Conservation (phyloP, 2,113 vertebrate species). For the Microtus ochrogaster region DNA sequence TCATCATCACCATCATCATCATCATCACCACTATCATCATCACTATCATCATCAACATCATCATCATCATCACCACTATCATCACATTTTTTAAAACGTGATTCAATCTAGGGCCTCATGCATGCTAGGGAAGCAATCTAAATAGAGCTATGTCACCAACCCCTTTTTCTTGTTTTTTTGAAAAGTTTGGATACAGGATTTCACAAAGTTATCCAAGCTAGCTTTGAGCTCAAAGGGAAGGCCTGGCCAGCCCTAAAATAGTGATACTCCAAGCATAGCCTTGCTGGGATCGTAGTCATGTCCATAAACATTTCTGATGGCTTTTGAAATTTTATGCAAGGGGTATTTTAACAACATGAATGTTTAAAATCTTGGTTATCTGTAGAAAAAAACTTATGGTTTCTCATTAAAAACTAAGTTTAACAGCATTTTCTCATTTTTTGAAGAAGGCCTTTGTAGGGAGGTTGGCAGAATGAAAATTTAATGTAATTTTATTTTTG, state of each 20-base stretch:
- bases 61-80: too few species aligned
- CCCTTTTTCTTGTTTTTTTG: not conserved
- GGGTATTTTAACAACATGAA: slow-evolving; percentile 62
- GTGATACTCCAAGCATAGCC: not conserved
- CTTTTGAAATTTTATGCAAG: slow-evolving; percentile 32
- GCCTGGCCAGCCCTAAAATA: not conserved
- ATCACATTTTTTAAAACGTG: not conserved
- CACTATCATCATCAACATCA: too few species aligned
- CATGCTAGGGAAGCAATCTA: not conserved
- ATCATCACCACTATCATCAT: too few species aligned
- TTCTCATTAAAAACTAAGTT: slow-evolving; percentile 82
- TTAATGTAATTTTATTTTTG: slow-evolving; percentile 85
- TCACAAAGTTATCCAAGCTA: not conserved
- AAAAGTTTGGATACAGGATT: not conserved
- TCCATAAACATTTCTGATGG: not conserved
- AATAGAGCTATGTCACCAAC: not conserved
- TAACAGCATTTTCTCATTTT: slow-evolving; percentile 84
- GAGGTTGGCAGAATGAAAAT: slow-evolving; percentile 85
- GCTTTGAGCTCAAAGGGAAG: not conserved
- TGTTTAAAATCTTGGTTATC: slow-evolving; percentile 69
- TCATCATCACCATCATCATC: too few species aligned
- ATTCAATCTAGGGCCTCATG: too few species aligned
- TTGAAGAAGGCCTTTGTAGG: slow-evolving; percentile 81
- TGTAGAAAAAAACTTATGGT: slow-evolving; percentile 80
- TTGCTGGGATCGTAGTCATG: not conserved